Base-by-base conservation (phyloP, 2,888 invertebrate species). In the Erebia ligea region DNA sequence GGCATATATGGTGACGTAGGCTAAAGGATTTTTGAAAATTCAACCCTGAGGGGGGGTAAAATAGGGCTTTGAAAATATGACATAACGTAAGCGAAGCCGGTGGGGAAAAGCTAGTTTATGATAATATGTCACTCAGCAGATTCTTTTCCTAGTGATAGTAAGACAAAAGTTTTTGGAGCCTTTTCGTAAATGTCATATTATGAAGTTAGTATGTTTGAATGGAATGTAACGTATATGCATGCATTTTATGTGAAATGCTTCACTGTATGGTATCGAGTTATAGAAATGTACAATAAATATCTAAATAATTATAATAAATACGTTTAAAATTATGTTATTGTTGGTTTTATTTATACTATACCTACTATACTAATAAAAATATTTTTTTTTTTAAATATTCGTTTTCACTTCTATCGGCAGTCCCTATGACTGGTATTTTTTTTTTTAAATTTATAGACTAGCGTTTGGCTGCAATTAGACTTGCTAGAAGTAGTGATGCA, bases 231-330 rank as follows among this genome's bases (percentile, higher is more conserved):
- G 13, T 56, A 40, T 19, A 11, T 61, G 61, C 17, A 54, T 54
- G 25, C 40, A 34, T 52, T 15, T 34, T 87, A 84, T 82, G 84
- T 82, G 80, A 79, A 85, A 84, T 84, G 90, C 90, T 91, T 90
- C 84, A 50, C 21, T 40, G 40, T 81, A 85, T 82, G 85, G 85
- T 89, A 89, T 86, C 84, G 86, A 87, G 89, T 91, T 91, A 90
- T 82, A 86, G 67, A 84, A 82, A 89, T 90, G 88, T 91, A 91
- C 86, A 91, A 91, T 92, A 91, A 90, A 52, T 11, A 62, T 19
- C 48, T 13, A 45, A 62, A 42, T 40, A 19, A 65, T 45, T 63
- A 48, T 63, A 63, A 52, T 64, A 64, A 64, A 64, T 54, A 90
- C 80, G 79, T 82, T 84, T 82, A 83, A 88, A 84, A 83, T 80